Evolutionary conservation across 1,140 invertebrate genomes (phyloP), one percentile per base, ranked within the genome.

Genomic region (Drosophila erecta): DNA sequence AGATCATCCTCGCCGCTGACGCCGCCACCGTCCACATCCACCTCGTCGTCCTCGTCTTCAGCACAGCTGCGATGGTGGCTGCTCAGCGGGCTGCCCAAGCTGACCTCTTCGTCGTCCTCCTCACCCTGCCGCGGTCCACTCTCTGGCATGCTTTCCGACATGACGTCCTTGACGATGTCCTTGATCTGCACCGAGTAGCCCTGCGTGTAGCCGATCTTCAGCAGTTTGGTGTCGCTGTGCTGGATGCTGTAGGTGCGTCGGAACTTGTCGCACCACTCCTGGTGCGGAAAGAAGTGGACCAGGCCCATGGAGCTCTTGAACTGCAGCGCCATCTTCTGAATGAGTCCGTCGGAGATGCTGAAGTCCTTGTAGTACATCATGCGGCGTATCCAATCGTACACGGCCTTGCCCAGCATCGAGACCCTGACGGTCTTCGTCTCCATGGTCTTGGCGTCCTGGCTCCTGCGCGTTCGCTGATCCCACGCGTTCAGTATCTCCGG

Each of bases 291-390:
- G 58, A 92, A 92, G 30, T 90, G 79, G 4, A 70, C 71, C 30
- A 92, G 40, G 12, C 87, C 81, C 90, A 92, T 89, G 3, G 81
- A 79, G 43, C 87, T 91, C 46, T 90, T 91, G 49, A 92, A 92
- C 14, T 92, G 90, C 54, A 92, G 49, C 0, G 90, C 90, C 84
- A 91, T 92, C 56, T 91, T 92, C 58, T 92, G 90, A 24, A 92
- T 91, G 0, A 92, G 67, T 0, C 87, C 90, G 33, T 92, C 90
- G 20, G 90, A 80, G 40, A 92, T 91, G 30, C 60, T 73, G 10
- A 92, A 90, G 35, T 92, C 90, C 70, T 86, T 91, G 54, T 92
- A 92, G 76, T 92, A 92, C 81, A 92, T 91, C 87, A 92, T 91
- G 51, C 90, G 90, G 0, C 90, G 66, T n/a, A 92, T 84, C 90